A percentile compares a stretch with the other conserved stretches of the same genome.
Conservation (phyloP, 2,113 vertebrate genomes). For the Nymphicus hollandicus region DNA sequence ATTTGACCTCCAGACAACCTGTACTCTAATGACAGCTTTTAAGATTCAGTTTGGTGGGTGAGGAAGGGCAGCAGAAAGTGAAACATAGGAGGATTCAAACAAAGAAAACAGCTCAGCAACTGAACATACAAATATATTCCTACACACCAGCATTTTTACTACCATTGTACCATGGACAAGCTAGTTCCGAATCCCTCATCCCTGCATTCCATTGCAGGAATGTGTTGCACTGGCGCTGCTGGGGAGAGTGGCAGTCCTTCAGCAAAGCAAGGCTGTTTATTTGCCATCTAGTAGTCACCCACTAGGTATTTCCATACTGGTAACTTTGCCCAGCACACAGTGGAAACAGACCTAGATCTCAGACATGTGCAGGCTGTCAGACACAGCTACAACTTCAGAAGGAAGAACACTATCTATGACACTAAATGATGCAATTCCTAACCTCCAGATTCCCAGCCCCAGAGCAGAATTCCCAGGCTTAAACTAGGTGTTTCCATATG, state of each 20-base stretch:
- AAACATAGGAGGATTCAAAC: neutral
- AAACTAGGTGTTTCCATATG: neutral
- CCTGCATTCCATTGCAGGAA: rapidly evolving
- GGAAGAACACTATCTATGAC: neutral
- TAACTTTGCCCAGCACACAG: neutral
- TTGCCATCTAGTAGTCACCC: neutral
- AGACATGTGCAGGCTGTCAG: neutral
- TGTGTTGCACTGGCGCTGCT: neutral
- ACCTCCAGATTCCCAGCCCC: neutral
- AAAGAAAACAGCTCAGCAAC: neutral
- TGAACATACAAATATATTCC: neutral
- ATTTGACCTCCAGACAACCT: neutral
- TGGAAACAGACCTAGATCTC: neutral
- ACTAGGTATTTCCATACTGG: neutral
- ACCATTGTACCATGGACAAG: neutral
- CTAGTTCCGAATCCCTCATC: neutral
- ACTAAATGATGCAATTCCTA: neutral
- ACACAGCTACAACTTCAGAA: neutral
- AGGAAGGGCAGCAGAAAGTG: neutral
- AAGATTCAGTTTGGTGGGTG: neutral
- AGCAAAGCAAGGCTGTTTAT: neutral
- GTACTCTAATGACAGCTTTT: neutral
- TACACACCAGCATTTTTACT: neutral
- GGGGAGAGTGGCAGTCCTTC: neutral
- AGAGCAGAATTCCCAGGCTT: neutral